Conservation (phyloP, 2,797 vertebrate genomes). For the Rhinatrema bivittatum region DNA sequence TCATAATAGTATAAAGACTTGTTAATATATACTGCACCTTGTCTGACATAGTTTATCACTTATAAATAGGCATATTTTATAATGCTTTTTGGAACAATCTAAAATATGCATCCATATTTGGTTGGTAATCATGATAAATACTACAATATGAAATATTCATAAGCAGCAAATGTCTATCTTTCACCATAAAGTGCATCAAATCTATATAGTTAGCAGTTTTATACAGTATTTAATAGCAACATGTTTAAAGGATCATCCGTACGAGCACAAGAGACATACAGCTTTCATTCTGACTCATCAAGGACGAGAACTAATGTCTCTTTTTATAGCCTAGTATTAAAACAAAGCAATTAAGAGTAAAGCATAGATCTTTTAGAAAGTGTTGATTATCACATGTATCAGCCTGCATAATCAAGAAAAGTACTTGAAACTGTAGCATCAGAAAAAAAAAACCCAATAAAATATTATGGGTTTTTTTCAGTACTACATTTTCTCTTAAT, state of each 20-base stretch:
- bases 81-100: background rate
- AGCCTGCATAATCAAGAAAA: slow-evolving; percentile 4
- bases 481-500: background rate
- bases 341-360: slow-evolving; percentile 1
- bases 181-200: slow-evolving; percentile 1
- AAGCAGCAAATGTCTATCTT: background rate
- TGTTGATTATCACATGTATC: slow-evolving; percentile 1
- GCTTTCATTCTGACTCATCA: slow-evolving; percentile 7
- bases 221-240: slow-evolving; percentile 1
- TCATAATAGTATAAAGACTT: no score
- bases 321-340: slow-evolving; percentile 9
- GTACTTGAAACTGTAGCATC: background rate
- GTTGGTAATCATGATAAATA: background rate
- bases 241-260: slow-evolving; percentile 9
- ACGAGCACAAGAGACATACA: slow-evolving; percentile 2
- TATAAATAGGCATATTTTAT: background rate
- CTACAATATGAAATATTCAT: background rate
- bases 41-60: background rate
- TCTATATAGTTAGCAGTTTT: slow-evolving; percentile 9
- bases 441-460: slow-evolving; percentile 3
- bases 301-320: background rate
- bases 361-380: background rate
- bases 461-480: background rate
- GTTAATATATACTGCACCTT: background rate
- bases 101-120: background rate